Conservation (phyloP, 2,113 vertebrate genomes). For the Microtus pennsylvanicus region DNA sequence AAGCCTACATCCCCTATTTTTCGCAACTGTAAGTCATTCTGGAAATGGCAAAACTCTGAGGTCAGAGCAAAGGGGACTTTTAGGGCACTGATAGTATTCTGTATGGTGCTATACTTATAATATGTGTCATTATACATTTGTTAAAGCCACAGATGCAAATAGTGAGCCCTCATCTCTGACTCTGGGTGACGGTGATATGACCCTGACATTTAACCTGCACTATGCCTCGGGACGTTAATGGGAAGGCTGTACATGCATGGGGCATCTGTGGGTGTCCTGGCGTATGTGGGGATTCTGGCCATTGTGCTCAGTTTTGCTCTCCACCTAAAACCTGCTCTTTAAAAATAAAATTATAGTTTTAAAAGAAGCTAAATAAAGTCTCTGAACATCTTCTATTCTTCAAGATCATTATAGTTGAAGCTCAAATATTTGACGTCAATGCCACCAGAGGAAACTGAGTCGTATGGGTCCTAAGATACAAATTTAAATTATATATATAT, state of each 20-base stretch:
- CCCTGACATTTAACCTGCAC: background rate
- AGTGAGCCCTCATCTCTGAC: background rate
- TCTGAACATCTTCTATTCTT: slow-evolving; percentile 12
- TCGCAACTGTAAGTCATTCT: background rate
- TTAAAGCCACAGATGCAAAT: background rate
- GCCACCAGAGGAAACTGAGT: background rate
- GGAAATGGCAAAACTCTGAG: background rate
- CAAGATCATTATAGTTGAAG: slow-evolving; percentile 34
- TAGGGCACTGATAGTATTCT: background rate
- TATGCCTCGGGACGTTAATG: background rate
- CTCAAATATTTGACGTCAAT: background rate
- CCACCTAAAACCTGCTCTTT: background rate
- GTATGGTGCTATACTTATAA: background rate
- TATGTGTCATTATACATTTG: background rate
- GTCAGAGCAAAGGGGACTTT: background rate
- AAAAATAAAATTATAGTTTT: background rate
- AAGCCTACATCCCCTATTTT: background rate
- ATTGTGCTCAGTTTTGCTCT: background rate
- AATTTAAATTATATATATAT: background rate
- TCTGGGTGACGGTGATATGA: background rate
- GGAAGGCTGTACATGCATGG: background rate
- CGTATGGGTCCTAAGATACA: background rate
- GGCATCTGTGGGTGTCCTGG: background rate
- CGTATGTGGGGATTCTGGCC: background rate
- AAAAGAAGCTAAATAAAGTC: background rate